These are phyloP conservation scores for Scaptomyza polygonia DNA, from an alignment of 2,888 invertebrate genomes.

Conservation along the genomic window DNA sequence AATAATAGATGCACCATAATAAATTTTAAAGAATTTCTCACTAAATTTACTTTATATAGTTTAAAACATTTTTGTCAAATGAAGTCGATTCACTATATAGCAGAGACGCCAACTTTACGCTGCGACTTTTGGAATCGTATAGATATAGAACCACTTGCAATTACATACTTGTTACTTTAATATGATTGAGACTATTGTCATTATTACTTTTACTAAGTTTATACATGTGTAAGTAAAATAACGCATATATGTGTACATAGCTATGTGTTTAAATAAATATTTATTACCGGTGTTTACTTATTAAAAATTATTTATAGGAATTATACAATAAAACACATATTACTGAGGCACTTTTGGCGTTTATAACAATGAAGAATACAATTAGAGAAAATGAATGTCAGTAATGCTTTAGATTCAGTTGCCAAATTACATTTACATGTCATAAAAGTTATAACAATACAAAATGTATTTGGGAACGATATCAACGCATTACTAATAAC, in stretches of 20 bases:
- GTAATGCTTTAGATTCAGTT: slow-evolving; percentile 49
- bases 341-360: slow-evolving; percentile 83
- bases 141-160: too few species aligned
- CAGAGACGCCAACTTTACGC: too few species aligned
- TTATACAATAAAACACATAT: slow-evolving; percentile 66
- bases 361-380: slow-evolving; percentile 67
- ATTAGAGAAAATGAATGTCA: slow-evolving; percentile 43
- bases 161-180: too few species aligned
- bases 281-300: slow-evolving; percentile 35
- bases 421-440: slow-evolving; percentile 53
- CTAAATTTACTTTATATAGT: too few species aligned
- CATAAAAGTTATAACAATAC: slow-evolving; percentile 30
- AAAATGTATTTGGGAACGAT: slow-evolving; percentile 23
- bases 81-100: too few species aligned
- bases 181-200: slow-evolving; percentile 19
- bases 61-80: too few species aligned
- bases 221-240: slow-evolving; percentile 56
- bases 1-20: not conserved
- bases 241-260: slow-evolving; percentile 27
- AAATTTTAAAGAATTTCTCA: too few species aligned
- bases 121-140: too few species aligned
- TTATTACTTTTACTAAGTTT: slow-evolving; percentile 54
- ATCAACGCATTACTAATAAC: slow-evolving; percentile 26
- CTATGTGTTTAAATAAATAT: slow-evolving; percentile 44
- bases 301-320: slow-evolving; percentile 49